Percentiles rank a stretch among this genome's conserved stretches.
Conservation (phyloP, 2,797 vertebrate genomes). For the Sandelia bainsii region DNA sequence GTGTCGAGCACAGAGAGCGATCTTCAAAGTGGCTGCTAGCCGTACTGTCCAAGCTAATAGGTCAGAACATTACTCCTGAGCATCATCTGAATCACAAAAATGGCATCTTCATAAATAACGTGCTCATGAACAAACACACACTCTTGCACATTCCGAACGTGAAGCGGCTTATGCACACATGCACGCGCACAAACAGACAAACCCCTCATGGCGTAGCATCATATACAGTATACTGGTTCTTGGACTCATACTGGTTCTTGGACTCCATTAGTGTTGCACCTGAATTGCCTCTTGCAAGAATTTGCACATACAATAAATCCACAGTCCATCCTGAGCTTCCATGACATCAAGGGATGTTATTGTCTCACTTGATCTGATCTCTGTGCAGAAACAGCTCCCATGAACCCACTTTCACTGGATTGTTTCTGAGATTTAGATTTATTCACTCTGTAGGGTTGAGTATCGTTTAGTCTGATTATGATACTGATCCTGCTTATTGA, state of each 20-base stretch:
- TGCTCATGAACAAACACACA: conserved; percentile 40
- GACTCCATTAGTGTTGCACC: conserved; percentile 68
- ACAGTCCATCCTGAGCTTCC: conserved; percentile 52
- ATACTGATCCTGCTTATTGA: conserved; percentile 6
- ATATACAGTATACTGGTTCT: conserved; percentile 34
- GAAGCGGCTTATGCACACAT: conserved; percentile 14
- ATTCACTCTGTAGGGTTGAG: not conserved
- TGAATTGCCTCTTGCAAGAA: conserved; percentile 82
- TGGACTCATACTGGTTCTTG: no score
- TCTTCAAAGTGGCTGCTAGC: conserved; percentile 23
- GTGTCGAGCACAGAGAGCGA: conserved; percentile 40
- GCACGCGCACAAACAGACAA: conserved; percentile 6
- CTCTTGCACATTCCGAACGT: conserved; percentile 44
- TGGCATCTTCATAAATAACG: conserved; percentile 16
- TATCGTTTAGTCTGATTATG: not conserved
- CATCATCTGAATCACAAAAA: conserved; percentile 4
- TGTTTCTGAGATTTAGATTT: not conserved
- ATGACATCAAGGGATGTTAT: not conserved
- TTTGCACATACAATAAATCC: conserved; percentile 81
- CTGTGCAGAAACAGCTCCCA: not conserved
- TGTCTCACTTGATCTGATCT: conserved; percentile 16
- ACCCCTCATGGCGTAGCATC: conserved; percentile 68
- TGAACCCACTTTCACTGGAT: not conserved
- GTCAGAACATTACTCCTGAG: conserved; percentile 13
- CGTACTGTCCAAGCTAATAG: not conserved